These are phyloP conservation scores for Budorcas taxicolor DNA, from an alignment of 2,113 vertebrate genomes.

Conservation along the genomic window DNA sequence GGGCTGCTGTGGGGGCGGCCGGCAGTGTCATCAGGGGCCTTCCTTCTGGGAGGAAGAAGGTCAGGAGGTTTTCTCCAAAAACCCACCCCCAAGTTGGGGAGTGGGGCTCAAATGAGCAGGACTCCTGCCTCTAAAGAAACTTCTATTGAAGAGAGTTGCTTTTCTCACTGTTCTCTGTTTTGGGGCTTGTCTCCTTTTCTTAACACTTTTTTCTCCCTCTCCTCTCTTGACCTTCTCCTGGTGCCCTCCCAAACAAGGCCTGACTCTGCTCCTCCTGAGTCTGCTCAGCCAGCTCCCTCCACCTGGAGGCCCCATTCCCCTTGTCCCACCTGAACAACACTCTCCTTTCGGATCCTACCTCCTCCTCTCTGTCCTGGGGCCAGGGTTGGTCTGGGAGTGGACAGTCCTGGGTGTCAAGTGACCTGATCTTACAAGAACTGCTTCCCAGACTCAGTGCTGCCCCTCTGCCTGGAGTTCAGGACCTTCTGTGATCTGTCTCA, in stretches of 20 bases:
- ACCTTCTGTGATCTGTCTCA: not conserved
- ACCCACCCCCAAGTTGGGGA: too few species aligned
- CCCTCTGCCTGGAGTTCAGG: not conserved
- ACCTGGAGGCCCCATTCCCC: not conserved
- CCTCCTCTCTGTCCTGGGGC: not conserved
- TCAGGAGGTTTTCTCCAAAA: not conserved
- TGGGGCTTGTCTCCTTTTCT: not conserved
- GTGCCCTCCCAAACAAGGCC: not conserved
- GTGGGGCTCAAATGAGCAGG: not conserved
- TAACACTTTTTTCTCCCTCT: not conserved
- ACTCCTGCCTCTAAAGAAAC: not conserved
- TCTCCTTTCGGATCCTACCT: not conserved
- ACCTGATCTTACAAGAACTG: not conserved
- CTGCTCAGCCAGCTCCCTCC: not conserved
- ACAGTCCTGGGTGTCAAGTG: not conserved
- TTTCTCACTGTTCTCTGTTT: not conserved
- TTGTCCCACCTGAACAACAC: not conserved
- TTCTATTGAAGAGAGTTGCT: not conserved
- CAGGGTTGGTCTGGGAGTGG: accelerated
- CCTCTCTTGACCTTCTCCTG: not conserved
- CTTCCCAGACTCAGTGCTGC: not conserved
- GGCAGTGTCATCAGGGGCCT: not conserved
- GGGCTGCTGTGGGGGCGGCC: not conserved
- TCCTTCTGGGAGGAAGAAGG: not conserved
- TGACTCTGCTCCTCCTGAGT: not conserved